A percentile compares a stretch with the other conserved stretches of the same genome.
Evolutionary conservation across 1,140 invertebrate species (phyloP).

Genomic region (Bacillus rossius): DNA sequence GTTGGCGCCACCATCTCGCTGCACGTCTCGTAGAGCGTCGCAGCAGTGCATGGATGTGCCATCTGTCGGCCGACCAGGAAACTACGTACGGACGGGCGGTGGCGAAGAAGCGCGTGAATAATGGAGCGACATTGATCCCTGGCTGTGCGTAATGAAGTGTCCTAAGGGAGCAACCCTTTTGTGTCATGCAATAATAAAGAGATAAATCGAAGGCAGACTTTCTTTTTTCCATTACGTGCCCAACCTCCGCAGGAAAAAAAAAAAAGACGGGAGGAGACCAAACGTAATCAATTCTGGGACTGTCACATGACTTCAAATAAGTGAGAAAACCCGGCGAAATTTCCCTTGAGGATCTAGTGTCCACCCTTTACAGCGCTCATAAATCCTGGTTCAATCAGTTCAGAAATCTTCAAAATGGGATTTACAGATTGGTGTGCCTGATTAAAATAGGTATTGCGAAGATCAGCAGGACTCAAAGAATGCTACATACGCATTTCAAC

Average conservation of each 20-base stretch:
- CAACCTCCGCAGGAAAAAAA: background rate
- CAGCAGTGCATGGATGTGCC: no score
- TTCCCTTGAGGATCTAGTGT: background rate
- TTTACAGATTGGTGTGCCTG: no score
- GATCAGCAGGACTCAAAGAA: no score
- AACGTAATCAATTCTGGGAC: background rate
- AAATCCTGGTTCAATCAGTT: no score
- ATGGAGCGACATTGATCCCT: background rate
- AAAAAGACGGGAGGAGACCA: background rate
- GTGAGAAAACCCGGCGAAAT: background rate
- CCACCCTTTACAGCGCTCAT: no score
- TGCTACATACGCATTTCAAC: no score
- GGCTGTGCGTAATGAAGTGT: background rate
- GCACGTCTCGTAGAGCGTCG: no score
- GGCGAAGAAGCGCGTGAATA: background rate
- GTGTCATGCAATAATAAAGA: conserved; percentile 11
- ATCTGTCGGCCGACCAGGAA: no score
- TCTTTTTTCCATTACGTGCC: background rate
- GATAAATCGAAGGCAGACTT: background rate
- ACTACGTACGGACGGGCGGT: no score
- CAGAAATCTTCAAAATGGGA: no score
- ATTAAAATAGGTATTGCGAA: no score
- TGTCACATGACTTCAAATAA: conserved; percentile 10
- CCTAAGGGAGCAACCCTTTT: conserved; percentile 5
- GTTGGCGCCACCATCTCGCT: no score